Evolutionary conservation across 2,113 vertebrate species (phyloP).

Genomic region (Myotis brandtii): DNA sequence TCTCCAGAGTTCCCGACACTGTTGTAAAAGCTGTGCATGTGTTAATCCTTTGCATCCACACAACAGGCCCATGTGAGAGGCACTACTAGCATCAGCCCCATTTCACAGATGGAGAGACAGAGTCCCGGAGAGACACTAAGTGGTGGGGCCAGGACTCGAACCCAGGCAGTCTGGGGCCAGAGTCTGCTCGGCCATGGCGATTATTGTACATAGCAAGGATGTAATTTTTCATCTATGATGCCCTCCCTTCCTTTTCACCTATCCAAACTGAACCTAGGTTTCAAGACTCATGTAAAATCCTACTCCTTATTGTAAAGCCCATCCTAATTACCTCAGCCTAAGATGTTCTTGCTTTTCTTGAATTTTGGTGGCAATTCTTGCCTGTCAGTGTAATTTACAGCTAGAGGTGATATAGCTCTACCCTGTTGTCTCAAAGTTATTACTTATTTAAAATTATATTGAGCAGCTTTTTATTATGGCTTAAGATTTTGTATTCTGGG

Average conservation of each 20-base stretch:
- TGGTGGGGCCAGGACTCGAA: neutral
- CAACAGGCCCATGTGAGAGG: neutral
- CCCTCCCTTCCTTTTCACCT: neutral
- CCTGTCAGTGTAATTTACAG: neutral
- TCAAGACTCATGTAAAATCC: neutral
- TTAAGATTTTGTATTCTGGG: neutral
- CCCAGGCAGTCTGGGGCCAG: neutral
- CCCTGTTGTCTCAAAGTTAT: neutral
- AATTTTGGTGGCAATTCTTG: neutral
- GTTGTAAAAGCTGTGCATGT: neutral
- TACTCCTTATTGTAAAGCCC: neutral
- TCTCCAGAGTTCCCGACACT: neutral
- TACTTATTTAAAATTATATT: neutral
- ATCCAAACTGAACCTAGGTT: neutral
- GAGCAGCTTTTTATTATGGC: neutral
- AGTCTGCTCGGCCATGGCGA: neutral
- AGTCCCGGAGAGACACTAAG: neutral
- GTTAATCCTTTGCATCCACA: neutral
- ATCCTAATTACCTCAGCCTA: neutral
- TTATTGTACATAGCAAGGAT: neutral
- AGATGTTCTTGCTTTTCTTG: neutral
- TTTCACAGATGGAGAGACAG: neutral
- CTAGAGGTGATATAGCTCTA: neutral
- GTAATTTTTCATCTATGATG: neutral
- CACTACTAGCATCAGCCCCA: neutral